A percentile compares a stretch with the other conserved stretches of the same genome.
Evolutionary conservation across 2,797 vertebrate genomes (phyloP).

Genomic region (Premnoplex brunnescens): DNA sequence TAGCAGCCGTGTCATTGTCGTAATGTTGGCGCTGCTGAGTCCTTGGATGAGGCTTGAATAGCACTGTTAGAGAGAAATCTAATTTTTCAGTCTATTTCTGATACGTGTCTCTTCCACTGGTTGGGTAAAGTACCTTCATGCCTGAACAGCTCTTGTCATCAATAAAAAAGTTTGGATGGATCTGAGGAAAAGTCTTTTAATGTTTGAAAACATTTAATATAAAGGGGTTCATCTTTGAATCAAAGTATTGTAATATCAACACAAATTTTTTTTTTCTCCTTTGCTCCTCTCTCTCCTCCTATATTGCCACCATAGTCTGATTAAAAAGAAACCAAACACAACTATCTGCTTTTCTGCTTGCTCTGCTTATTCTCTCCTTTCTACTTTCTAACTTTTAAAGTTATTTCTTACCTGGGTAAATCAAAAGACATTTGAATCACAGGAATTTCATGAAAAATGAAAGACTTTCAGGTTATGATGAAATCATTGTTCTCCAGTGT

Average conservation of each 20-base stretch:
- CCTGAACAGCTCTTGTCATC: background rate
- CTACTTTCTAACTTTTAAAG: background rate
- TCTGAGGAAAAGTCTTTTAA: background rate
- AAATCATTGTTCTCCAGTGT: background rate
- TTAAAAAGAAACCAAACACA: background rate
- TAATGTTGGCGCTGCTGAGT: background rate
- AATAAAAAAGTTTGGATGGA: background rate
- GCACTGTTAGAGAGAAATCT: background rate
- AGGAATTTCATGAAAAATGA: background rate
- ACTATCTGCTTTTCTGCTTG: background rate
- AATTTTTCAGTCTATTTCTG: background rate
- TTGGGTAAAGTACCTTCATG: background rate
- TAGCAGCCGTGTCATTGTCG: constrained; percentile 1
- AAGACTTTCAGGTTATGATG: background rate
- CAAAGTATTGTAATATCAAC: background rate
- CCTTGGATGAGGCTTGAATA: background rate
- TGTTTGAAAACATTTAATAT: background rate
- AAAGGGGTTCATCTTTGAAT: background rate
- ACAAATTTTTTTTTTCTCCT: background rate
- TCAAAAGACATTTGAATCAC: background rate
- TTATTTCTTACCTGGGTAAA: background rate
- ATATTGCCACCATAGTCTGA: background rate
- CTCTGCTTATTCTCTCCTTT: background rate
- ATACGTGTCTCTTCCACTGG: background rate
- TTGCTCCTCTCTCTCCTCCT: background rate